Conservation (phyloP, 2,113 vertebrate genomes). For the Aldabrachelys gigantea region DNA sequence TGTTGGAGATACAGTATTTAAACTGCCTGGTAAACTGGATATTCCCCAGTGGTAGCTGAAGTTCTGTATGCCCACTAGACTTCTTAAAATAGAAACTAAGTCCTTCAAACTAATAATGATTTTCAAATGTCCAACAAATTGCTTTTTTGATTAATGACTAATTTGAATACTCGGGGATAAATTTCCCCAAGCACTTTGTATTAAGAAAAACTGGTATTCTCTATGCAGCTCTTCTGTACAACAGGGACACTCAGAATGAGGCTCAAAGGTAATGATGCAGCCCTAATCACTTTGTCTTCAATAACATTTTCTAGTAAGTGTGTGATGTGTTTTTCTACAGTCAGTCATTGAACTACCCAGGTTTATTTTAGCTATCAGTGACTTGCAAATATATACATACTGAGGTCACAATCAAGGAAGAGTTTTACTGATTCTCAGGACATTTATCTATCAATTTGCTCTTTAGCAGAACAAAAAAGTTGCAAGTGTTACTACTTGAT, state of each 20-base stretch:
- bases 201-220: conserved; percentile 39
- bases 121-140: conserved; percentile 58
- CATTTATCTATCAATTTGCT: conserved; percentile 26
- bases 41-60: conserved; percentile 37
- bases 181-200: conserved; percentile 18
- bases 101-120: conserved; percentile 42
- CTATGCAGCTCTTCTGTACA: conserved; percentile 1
- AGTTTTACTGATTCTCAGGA: conserved; percentile 28
- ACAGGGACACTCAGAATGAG: conserved; percentile 24
- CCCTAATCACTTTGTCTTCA: background rate
- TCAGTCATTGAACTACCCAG: background rate
- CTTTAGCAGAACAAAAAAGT: background rate
- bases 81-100: conserved; percentile 50
- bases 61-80: background rate
- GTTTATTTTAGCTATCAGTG: conserved; percentile 32
- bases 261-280: background rate
- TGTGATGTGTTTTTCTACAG: background rate
- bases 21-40: conserved; percentile 27
- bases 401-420: background rate
- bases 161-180: conserved; percentile 48
- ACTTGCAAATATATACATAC: conserved; percentile 20
- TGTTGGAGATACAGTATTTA: conserved; percentile 36
- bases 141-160: conserved; percentile 68
- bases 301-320: conserved; percentile 13
- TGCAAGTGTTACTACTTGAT: background rate